A percentile compares a stretch with the other conserved stretches of the same genome.
Conservation (phyloP, 2,797 vertebrate species). For the Microchirus variegatus region DNA sequence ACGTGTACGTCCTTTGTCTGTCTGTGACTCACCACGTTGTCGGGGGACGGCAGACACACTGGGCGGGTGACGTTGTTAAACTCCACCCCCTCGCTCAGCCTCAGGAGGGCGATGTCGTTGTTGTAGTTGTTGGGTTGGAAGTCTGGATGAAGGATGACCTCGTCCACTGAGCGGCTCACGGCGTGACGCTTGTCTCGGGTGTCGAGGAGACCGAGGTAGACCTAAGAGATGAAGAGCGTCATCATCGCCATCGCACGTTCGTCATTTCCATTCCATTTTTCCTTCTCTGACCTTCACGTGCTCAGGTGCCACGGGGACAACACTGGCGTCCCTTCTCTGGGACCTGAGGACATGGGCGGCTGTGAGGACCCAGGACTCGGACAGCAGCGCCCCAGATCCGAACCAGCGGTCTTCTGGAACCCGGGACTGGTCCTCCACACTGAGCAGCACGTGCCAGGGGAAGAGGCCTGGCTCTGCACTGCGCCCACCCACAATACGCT, state of each 20-base stretch:
- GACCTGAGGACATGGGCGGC: conserved; percentile 92
- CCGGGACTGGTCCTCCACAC: conserved; percentile 90
- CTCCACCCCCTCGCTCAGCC: conserved; percentile 81
- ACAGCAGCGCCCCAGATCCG: conserved; percentile 92
- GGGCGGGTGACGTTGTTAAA: conserved; percentile 83
- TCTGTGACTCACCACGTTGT: conserved; percentile 60
- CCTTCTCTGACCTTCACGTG: conserved; percentile 78
- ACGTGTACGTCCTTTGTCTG: not conserved
- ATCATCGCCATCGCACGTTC: not conserved
- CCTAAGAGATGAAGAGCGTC: conserved; percentile 37
- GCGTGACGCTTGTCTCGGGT: conserved; percentile 81
- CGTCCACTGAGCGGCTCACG: conserved; percentile 81
- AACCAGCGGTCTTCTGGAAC: conserved; percentile 94
- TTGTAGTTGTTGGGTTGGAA: conserved; percentile 94
- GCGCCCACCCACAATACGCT: conserved; percentile 91
- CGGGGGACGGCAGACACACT: conserved; percentile 86
- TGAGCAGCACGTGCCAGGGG: conserved; percentile 95
- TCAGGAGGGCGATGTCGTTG: conserved; percentile 93
- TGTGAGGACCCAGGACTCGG: conserved; percentile 90
- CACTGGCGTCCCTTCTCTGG: conserved; percentile 87
- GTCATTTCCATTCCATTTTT: not conserved
- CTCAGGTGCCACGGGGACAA: conserved; percentile 86
- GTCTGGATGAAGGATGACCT: conserved; percentile 87
- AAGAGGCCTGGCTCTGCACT: conserved; percentile 87
- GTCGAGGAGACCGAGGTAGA: conserved; percentile 88